These are phyloP conservation scores for Synodontis membranacea DNA, from an alignment of 2,113 vertebrate species.

Conservation along the genomic window DNA sequence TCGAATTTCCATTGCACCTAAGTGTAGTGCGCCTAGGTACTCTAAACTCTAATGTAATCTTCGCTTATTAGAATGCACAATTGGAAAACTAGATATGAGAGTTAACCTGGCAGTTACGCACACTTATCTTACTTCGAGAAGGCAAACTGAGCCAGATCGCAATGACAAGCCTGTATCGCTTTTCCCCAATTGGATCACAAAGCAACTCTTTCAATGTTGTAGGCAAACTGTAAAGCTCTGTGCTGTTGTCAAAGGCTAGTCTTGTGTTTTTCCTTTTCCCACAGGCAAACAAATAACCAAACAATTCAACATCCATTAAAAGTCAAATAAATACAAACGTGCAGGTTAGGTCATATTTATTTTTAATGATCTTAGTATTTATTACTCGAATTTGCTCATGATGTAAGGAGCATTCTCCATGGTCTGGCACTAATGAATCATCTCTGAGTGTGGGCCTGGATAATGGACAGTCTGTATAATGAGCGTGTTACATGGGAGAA, in stretches of 20 bases:
- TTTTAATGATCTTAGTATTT: not conserved
- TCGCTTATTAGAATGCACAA: constrained; percentile 11
- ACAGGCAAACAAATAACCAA: constrained; percentile 59
- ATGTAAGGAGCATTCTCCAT: constrained; percentile 42
- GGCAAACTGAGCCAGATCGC: not conserved
- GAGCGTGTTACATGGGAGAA: constrained; percentile 39
- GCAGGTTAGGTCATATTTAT: not conserved
- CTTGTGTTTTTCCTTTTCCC: constrained; percentile 30
- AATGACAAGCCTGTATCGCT: not conserved
- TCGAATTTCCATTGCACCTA: constrained; percentile 62
- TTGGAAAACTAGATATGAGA: constrained; percentile 8
- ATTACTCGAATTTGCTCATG: constrained; percentile 54
- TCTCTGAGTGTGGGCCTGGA: constrained; percentile 34
- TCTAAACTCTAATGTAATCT: constrained; percentile 40
- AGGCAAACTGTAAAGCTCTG: constrained; percentile 18
- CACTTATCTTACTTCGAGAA: constrained; percentile 7
- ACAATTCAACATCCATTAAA: constrained; percentile 55
- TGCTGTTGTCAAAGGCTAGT: constrained; percentile 23
- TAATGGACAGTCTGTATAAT: constrained; percentile 23
- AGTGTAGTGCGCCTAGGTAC: constrained; percentile 47
- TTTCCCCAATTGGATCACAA: constrained; percentile 6
- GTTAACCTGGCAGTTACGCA: not conserved
- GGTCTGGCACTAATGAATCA: constrained; percentile 28
- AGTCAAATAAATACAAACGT: constrained; percentile 48
- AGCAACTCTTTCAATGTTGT: not conserved